Conservation (phyloP, 2,113 vertebrate genomes). For the Chinchilla lanigera region DNA sequence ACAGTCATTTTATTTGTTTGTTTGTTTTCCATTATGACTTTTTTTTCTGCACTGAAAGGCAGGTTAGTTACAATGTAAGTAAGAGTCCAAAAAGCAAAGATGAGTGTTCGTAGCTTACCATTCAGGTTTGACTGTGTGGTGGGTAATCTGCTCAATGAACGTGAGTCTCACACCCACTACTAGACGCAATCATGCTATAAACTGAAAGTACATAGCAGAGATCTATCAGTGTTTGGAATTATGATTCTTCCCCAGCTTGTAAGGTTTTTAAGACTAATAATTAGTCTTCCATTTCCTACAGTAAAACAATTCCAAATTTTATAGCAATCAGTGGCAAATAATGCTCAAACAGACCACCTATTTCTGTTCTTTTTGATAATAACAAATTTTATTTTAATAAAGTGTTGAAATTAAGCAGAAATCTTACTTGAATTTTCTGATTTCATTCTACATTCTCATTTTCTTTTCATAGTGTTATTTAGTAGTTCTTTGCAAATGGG, state of each 20-base stretch:
- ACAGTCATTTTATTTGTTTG: neutral
- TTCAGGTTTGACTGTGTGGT: neutral
- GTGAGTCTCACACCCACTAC: neutral
- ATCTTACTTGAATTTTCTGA: neutral
- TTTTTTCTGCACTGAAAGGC: neutral
- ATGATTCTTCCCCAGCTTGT: neutral
- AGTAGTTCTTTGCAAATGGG: neutral
- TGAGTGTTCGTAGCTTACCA: neutral
- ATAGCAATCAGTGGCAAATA: neutral
- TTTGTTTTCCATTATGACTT: neutral
- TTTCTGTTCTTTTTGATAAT: neutral
- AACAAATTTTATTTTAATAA: neutral
- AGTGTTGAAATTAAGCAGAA: neutral
- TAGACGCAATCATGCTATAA: neutral
- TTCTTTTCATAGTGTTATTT: neutral
- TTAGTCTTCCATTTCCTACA: neutral
- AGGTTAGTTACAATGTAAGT: neutral
- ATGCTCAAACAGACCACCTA: neutral
- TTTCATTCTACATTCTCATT: neutral
- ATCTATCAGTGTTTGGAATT: neutral
- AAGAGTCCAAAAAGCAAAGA: neutral
- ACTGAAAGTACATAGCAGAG: neutral
- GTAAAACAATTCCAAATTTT: slow-evolving; percentile 26
- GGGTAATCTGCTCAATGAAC: neutral
- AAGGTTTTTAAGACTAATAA: neutral